Evolutionary conservation across 2,888 invertebrate species (phyloP).

Genomic region (Eupithecia dodoneata): DNA sequence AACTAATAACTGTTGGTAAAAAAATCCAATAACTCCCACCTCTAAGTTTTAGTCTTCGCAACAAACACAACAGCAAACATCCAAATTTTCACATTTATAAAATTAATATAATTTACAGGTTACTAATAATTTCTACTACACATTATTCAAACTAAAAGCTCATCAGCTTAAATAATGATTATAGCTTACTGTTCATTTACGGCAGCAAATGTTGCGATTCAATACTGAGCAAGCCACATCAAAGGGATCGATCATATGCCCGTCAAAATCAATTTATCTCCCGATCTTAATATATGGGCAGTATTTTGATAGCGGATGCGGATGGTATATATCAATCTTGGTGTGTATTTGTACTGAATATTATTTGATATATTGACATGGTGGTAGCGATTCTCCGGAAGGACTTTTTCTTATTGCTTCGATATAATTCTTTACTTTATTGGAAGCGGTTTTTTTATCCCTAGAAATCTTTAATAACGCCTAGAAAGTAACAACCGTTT

Average conservation of each 20-base stretch:
- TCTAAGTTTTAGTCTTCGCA: too few species aligned
- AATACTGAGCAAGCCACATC: conserved; percentile 1
- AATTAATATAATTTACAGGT: background rate
- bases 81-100: background rate
- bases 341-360: background rate
- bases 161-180: background rate
- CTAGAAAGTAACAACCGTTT: too few species aligned
- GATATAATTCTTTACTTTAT: background rate
- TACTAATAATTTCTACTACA: background rate
- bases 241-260: background rate
- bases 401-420: background rate
- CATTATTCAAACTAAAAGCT: background rate
- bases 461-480: too few species aligned
- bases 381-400: background rate
- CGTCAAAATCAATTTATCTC: conserved; percentile 5
- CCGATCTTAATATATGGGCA: background rate
- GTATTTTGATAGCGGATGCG: background rate
- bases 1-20: too few species aligned
- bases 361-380: background rate
- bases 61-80: background rate
- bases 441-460: too few species aligned
- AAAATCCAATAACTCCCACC: too few species aligned
- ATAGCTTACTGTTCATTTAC: background rate
- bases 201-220: background rate
- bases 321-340: background rate